Percentiles rank a stretch among this genome's conserved stretches.
Conservation (phyloP, 1,140 invertebrate genomes). For the Papilio glaucus region DNA sequence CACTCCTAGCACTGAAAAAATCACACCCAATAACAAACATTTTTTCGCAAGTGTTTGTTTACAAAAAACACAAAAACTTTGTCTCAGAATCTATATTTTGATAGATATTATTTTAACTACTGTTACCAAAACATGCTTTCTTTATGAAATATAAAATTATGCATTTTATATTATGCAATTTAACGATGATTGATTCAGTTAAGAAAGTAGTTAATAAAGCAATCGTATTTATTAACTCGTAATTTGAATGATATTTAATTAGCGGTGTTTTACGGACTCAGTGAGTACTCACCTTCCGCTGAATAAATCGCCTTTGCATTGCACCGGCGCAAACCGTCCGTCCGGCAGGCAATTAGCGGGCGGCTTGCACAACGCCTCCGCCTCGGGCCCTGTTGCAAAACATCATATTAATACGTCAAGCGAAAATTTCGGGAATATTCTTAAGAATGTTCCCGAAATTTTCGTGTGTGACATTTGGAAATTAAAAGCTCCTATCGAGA, state of each 20-base stretch:
- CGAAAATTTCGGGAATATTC: background rate
- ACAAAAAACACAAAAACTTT: no score
- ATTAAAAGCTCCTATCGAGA: no score
- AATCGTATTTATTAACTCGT: background rate
- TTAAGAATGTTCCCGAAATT: background rate
- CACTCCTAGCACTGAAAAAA: no score
- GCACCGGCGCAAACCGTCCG: constrained; percentile 83
- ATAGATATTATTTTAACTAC: no score
- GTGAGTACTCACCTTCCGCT: constrained; percentile 77
- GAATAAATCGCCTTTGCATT: constrained; percentile 84
- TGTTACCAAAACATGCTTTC: no score
- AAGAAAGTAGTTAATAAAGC: background rate
- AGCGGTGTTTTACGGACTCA: background rate
- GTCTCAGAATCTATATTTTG: no score
- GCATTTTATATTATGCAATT: no score
- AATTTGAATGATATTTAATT: background rate
- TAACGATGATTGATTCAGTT: no score
- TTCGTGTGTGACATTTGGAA: no score
- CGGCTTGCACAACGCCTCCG: constrained; percentile 56
- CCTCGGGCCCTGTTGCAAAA: constrained; percentile 37
- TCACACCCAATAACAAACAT: no score
- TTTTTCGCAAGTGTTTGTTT: no score
- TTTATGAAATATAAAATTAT: no score
- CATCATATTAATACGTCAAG: constrained; percentile 1
- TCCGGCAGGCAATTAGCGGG: constrained; percentile 81